These are phyloP conservation scores for Acleris cristana DNA, from an alignment of 2,888 invertebrate genomes.

Conservation along the genomic window DNA sequence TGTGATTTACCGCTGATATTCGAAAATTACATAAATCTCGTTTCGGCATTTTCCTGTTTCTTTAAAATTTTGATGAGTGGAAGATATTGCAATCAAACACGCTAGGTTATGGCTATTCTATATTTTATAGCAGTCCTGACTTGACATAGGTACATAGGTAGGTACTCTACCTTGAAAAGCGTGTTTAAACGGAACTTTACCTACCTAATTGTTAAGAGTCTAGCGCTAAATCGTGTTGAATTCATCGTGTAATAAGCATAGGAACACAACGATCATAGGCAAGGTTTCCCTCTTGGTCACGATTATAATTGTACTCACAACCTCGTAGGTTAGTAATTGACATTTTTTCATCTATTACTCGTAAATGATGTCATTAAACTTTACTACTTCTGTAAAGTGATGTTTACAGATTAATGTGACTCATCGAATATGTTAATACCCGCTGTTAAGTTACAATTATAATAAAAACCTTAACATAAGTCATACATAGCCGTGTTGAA, in stretches of 20 bases:
- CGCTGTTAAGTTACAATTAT: slow-evolving; percentile 3
- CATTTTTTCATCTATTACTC: no score
- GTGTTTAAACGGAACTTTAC: neutral
- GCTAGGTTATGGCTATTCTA: slow-evolving; percentile 46
- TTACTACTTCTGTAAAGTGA: no score
- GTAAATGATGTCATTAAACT: no score
- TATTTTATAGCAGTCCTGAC: neutral
- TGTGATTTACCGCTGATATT: no score
- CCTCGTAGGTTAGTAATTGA: neutral
- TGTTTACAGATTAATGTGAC: slow-evolving; percentile 9
- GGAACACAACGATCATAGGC: no score
- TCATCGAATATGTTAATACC: slow-evolving; percentile 8
- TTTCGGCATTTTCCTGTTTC: no score
- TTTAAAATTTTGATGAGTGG: slow-evolving; percentile 35
- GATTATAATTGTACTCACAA: no score
- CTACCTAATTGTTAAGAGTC: neutral
- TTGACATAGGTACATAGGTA: neutral
- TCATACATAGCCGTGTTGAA: neutral
- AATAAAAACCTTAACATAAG: slow-evolving; percentile 3
- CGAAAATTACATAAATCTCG: no score
- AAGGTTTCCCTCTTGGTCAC: no score
- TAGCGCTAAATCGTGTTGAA: no score
- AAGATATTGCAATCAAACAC: slow-evolving; percentile 49
- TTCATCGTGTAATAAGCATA: no score
- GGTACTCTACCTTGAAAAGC: neutral